Evolutionary conservation across 2,888 invertebrate genomes (phyloP), one percentile per base, ranked within the genome.

Genomic region (Andrena praecox): DNA sequence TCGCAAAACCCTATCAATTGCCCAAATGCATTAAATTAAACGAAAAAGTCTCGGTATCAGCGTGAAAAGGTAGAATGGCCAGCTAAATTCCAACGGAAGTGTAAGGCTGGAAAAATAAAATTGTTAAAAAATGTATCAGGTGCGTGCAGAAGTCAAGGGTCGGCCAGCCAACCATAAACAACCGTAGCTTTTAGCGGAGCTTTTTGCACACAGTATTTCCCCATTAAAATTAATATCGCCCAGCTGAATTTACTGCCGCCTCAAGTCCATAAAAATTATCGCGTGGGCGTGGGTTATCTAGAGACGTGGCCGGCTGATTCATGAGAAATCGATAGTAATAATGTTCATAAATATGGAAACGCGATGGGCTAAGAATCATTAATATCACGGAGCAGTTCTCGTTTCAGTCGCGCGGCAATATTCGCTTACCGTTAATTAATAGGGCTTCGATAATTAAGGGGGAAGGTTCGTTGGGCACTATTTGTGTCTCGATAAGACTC

Each of bases 381-480:
- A 72, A 79, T 78, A 72, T 75, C 56, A 10, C 54, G 67, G 16
- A 54, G 68, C 66, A 66, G 69, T 85, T 66, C 42, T 60, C 74
- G 68, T 74, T 80, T 64, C 71, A 48, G 20, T 59, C 48, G 67
- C 16, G 48, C 50, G n/a, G 52, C 62, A 42, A 77, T 77, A 48
- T 62, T 70, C 52, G 52, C 62, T 63, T 69, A 35, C 64, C 64
- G 71, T 59, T 85, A 76, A 85, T 85, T 79, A 82, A 79, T 79
- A 63, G 56, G 29, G 54, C 50, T 56, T 50, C 75, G 62, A 69
- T 85, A 85, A 85, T 82, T 82, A 82, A 72, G 64, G 27, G 16
- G 50, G 54, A n/a, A 42, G 20, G 27, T 33, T 48, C 12, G 42
- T 52, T 33, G 31, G 64, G 33, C 59, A 54, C 50, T 69, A 56